Evolutionary conservation across 2,888 invertebrate genomes (phyloP), one percentile per base, ranked within the genome.

Genomic region (Anticlea derivata): DNA sequence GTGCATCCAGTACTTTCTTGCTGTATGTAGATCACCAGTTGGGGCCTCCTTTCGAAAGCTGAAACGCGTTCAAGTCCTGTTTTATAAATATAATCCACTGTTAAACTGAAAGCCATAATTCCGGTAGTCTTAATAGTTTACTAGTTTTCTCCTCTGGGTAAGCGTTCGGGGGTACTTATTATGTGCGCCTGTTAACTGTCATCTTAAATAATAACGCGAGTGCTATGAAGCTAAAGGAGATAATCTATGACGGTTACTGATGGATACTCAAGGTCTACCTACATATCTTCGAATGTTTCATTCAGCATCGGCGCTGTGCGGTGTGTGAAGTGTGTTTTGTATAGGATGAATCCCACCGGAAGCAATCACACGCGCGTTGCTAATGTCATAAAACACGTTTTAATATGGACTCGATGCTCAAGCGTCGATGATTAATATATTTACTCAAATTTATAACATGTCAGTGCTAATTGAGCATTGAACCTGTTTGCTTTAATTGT

Each of bases 21-120:
- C 66, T 58, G 61, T 73, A 79, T 77, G 73, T 77, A 75, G 75
- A 80, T 75, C 77, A 72, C 71, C 61, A 53, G 73, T 69, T 52
- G 49, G 59, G 68, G n/a, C 68, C 61, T 65, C 72, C 61, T 79
- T 78, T 81, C 75, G 78, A 83, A 83, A 83, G 79, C 78, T 75
- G 70, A 76, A 74, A 74, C 58, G 56, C 63, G 46, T 57, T 65
- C 63, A 65, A 73, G 74, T 78, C 77, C 79, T 76, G 77, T 70
- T 74, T 69, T 76, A 75, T 81, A 76, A 80, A 69, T 76, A 75
- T 81, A 76, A 80, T 75, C 73, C 69, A 70, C 70, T 72, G 61
- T 76, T 78, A 73, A 68, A 74, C 78, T 80, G 78, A 80, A 80
- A 80, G 77, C 72, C 57, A 65, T 77, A 77, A n/a, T 80, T 77